Evolutionary conservation across 2,113 vertebrate species (phyloP).

Genomic region (Corvus hawaiiensis): DNA sequence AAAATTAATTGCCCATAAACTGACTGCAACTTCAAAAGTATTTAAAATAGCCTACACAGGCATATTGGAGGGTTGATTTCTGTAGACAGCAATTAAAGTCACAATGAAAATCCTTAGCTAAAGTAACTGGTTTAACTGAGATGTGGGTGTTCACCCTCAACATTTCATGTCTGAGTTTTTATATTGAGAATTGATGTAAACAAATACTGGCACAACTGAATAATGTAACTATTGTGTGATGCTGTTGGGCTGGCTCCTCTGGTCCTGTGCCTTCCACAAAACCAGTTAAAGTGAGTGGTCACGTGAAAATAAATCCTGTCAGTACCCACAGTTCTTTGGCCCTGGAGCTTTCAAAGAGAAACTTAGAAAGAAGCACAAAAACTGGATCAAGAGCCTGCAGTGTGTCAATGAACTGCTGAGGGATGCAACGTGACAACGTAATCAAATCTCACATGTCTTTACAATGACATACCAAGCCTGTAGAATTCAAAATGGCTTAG

Average conservation of each 20-base stretch:
- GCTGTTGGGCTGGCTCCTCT: background rate
- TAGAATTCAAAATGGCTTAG: conserved; percentile 27
- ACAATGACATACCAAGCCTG: conserved; percentile 53
- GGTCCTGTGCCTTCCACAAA: background rate
- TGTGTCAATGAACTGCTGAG: conserved; percentile 51
- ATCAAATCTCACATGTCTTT: conserved; percentile 59
- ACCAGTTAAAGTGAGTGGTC: conserved; percentile 21
- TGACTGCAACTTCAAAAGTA: background rate
- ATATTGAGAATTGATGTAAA: background rate
- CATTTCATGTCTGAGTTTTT: background rate
- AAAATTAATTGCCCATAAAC: background rate
- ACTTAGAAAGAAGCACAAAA: conserved; percentile 20
- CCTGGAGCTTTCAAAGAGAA: conserved; percentile 22
- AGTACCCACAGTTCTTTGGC: conserved; percentile 5
- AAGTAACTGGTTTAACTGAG: background rate
- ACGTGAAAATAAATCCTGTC: background rate
- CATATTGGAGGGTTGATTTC: background rate
- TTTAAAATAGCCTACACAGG: background rate
- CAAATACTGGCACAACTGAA: background rate
- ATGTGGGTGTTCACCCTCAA: background rate
- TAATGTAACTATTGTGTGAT: background rate
- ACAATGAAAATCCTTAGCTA: background rate
- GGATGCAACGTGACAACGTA: conserved; percentile 55
- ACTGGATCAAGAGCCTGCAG: conserved; percentile 57
- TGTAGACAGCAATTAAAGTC: background rate